Percentiles rank a stretch among this genome's conserved stretches.
These are phyloP conservation scores for Delphinus delphis DNA, from an alignment of 2,113 vertebrate genomes.

Conservation along the genomic window DNA sequence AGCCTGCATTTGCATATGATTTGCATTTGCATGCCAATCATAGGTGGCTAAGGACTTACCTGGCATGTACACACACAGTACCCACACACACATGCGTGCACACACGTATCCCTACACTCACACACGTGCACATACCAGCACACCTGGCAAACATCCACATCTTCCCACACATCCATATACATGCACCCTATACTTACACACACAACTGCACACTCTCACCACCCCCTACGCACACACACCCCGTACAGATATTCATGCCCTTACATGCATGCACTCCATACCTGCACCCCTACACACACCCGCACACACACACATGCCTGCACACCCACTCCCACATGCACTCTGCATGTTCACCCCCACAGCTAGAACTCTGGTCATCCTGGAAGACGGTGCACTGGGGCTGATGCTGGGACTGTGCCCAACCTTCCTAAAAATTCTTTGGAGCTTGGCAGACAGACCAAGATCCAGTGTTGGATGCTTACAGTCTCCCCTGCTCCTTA, in stretches of 20 bases:
- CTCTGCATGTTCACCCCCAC: neutral
- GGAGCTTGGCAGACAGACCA: neutral
- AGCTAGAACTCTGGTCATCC: neutral
- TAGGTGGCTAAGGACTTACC: neutral
- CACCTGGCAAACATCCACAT: neutral
- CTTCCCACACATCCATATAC: neutral
- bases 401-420: neutral
- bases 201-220: neutral
- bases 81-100: neutral
- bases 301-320: neutral
- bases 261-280: neutral
- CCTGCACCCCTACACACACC: neutral
- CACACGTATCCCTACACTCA: too few species aligned
- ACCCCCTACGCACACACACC: neutral
- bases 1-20: conserved; percentile 53
- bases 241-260: neutral
- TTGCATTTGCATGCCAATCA: conserved; percentile 60
- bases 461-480: neutral
- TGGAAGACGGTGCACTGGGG: neutral
- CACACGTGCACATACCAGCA: neutral
- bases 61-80: too few species aligned
- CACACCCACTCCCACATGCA: neutral
- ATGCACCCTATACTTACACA: neutral
- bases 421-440: neutral
- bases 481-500: accelerated